Evolutionary conservation across 2,797 vertebrate genomes (phyloP), one percentile per base, ranked within the genome.

Genomic region (Semaprochilodus insignis): DNA sequence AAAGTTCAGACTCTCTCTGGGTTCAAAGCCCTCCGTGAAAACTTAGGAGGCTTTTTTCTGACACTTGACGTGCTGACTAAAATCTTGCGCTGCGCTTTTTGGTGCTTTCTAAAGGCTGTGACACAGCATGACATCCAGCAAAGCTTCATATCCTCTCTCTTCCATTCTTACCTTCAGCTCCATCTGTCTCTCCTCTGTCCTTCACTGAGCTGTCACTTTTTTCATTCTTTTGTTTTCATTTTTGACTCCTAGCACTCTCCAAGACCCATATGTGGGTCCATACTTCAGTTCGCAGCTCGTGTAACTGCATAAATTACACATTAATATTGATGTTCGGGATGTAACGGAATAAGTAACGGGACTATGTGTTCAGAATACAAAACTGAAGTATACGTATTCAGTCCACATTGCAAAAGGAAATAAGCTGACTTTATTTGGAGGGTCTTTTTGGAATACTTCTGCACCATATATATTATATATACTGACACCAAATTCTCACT

Each of bases 11-110:
- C 67, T 76, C 74, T 27, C 71, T 19, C 48, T 78, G 81, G 79
- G 85, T 88, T 87, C 77, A 87, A 85, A 88, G 81, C 77, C 40
- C 72, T 54, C 36, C 70, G 80, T 83, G 67, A 80, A 77, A 89
- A 85, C 62, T 84, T 85, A 57, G 77, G 82, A 83, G 76, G 65
- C 86, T 86, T 88, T 87, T 89, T 87, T 88, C 85, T 87, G 60
- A 80, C 77, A 75, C 36, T 54, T 75, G 86, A 87, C 80, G 77
- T 80, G 85, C 85, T 83, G 82, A 88, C 81, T 70, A 81, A 79
- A 87, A 83, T 55, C 89, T 86, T 80, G 84, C 51, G 23, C 81
- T 81, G 85, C 85, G 78, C 51, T 77, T 86, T 87, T 87, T 81
- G 66, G 60, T 36, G 36, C 17, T 75, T 78, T 74, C 10, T 66